Base-by-base conservation (phyloP, 2,113 vertebrate species). In the Papio anubis region DNA sequence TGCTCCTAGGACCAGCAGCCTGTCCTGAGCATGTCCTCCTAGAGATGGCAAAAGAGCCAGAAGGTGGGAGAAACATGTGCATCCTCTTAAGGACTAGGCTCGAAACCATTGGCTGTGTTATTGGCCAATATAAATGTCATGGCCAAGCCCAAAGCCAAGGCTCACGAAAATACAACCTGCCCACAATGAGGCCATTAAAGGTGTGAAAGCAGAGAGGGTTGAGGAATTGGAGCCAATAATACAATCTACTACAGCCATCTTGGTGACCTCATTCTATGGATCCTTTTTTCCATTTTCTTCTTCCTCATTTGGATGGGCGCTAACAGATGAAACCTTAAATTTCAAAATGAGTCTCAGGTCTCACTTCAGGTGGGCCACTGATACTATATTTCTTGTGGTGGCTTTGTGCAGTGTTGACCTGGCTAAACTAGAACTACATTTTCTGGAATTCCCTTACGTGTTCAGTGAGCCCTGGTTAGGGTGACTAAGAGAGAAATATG, bases 271-370 rank as follows among this genome's bases (percentile, higher is more conserved):
- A 12, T 35, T 91, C 50, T 80, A 20, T 5, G 8, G 17, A 10
- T 82, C 6, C 27, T 64, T 90, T 92, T 38, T 88, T 84, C 86
- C 59, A n/a, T 89, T 79, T 80, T 35, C 73, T 57, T 97, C 38
- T 96, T 81, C 70, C 95, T 96, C 35, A 1, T 88, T 64, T 30
- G 3, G 16, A 4, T 80, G 48, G 23, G 40, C 30, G 3, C 11
- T 55, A 79, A 70, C 8, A 61, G n/a, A 76, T 59, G 50, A 35
- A 82, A 81, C 57, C 27, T 82, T 52, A 68, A 23, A 64, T 38
- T 75, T 84, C 32, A 84, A 70, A 70, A 80, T 32, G 14, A 40
- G 5, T 1, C 8, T 72, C 50, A 12, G 52, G 3, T 73, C 38
- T 95, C 43, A 85, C 52, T 64, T 57, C 68, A 61, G 30, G 20